Evolutionary conservation across 2,888 invertebrate genomes (phyloP), one percentile per base, ranked within the genome.

Genomic region (Operophtera brumata): DNA sequence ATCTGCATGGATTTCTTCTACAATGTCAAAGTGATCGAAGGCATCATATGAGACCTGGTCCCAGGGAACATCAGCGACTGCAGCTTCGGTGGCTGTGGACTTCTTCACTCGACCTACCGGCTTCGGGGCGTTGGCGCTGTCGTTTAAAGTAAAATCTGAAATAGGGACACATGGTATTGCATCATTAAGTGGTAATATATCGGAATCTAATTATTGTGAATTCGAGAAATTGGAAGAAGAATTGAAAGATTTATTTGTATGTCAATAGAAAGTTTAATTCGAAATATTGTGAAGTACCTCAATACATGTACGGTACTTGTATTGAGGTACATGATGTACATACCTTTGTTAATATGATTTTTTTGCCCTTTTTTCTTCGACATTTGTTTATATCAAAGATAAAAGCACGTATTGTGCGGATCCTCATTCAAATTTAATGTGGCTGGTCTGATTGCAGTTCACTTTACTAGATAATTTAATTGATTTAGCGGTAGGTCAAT

Each of bases 71-170:
- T 82, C 81, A 14, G 48, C 45, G 8, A 42, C 41, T 10, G 32
- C 64, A 1, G 65, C 47, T 14, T 75, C 75, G 1, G 61, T 41
- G 6, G 63, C 42, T 9, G 65, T 61, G 4, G 79, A 73, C 62
- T 86, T 86, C 42, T 80, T 83, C 1, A 82, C 63, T 43, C 76
- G 71, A 26, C 59, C 65, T 1, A 79, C 74, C 12, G 82, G 79
- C 69, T 84, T 87, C 25, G 73, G 65, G 5, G 93, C 91, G 78
- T 94, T 93, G 4, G 94, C 94, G 77, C 91, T 92, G 71, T 94
- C 93, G 68, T 93, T 91, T 72, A 94, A 80, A 9, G 93, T 93
- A 56, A 93, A 89, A 82, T 94, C 94, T 93, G 83, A 39, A 87
- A 86, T 13, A 43, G 40, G 4, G 20, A 20, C 20, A 20, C 20